Percentiles rank a stretch among this genome's conserved stretches.
These are phyloP conservation scores for Galeruca laticollis DNA, from an alignment of 2,888 invertebrate species.

Conservation along the genomic window DNA sequence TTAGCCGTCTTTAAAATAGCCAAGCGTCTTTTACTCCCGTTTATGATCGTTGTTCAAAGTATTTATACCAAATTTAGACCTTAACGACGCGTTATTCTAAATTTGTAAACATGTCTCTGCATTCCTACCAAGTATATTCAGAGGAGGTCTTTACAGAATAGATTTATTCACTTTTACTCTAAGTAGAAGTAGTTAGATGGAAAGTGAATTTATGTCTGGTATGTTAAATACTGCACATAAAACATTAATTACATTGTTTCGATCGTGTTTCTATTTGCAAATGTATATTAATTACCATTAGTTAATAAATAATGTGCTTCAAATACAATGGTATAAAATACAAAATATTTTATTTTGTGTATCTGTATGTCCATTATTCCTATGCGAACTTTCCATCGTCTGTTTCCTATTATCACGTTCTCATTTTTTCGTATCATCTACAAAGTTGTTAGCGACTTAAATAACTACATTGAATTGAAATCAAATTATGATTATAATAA, in stretches of 20 bases:
- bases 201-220: conserved; percentile 26
- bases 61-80: conserved; percentile 51
- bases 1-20: conserved; percentile 48
- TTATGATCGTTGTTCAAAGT: conserved; percentile 47
- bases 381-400: no score
- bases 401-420: no score
- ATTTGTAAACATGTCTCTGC: conserved; percentile 43
- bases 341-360: no score
- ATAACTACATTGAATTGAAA: no score
- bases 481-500: no score
- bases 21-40: conserved; percentile 43
- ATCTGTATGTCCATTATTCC: no score
- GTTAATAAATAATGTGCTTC: background rate
- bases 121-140: conserved; percentile 32
- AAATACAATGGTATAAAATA: no score
- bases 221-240: conserved; percentile 14
- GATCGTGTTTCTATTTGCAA: conserved; percentile 20
- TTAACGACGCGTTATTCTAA: conserved; percentile 45
- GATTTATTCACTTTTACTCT: conserved; percentile 33
- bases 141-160: conserved; percentile 27
- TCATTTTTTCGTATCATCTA: no score
- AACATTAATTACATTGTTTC: conserved; percentile 7
- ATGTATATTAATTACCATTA: background rate
- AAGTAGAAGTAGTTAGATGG: conserved; percentile 13
- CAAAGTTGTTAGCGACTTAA: no score